Percentiles rank a stretch among this genome's conserved stretches.
These are phyloP conservation scores for Varanus salvator DNA, from an alignment of 2,113 vertebrate genomes.

Conservation along the genomic window DNA sequence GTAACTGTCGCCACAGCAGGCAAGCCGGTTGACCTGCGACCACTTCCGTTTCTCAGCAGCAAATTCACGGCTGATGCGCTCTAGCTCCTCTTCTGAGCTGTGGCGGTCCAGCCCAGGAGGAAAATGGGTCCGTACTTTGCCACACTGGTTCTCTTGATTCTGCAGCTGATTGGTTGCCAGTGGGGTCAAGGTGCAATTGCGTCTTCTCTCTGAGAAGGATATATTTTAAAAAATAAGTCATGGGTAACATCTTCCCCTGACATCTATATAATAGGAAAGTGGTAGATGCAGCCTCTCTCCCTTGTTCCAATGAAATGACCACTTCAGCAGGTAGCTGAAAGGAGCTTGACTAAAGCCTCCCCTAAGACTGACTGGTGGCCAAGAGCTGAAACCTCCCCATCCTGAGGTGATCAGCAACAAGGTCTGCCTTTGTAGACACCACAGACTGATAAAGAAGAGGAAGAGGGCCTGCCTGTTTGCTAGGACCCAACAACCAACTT, in stretches of 20 bases:
- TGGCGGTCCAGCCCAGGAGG: constrained; percentile 87
- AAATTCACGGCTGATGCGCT: constrained; percentile 84
- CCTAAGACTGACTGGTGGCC: background rate
- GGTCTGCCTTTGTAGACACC: background rate
- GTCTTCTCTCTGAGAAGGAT: constrained; percentile 81
- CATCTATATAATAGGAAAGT: background rate
- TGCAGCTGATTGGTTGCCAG: constrained; percentile 89
- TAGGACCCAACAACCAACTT: background rate
- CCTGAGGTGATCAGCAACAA: background rate
- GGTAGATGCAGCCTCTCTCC: background rate
- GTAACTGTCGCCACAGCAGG: constrained; percentile 75
- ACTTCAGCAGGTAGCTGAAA: background rate
- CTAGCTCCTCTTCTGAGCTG: constrained; percentile 91
- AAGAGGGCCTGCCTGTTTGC: background rate
- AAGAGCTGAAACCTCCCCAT: background rate
- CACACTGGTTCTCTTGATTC: constrained; percentile 87
- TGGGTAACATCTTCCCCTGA: constrained; percentile 18
- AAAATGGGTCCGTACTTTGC: constrained; percentile 82
- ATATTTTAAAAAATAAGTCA: constrained; percentile 27
- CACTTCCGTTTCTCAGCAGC: constrained; percentile 84
- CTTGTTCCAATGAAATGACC: background rate
- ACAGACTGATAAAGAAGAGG: background rate
- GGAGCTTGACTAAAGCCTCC: background rate
- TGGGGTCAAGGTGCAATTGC: constrained; percentile 86
- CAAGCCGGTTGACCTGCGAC: constrained; percentile 75